phyloP scores from a whole-genome alignment of 2,797 vertebrate genomes.

The Chrysocyon brachyurus region DNA sequence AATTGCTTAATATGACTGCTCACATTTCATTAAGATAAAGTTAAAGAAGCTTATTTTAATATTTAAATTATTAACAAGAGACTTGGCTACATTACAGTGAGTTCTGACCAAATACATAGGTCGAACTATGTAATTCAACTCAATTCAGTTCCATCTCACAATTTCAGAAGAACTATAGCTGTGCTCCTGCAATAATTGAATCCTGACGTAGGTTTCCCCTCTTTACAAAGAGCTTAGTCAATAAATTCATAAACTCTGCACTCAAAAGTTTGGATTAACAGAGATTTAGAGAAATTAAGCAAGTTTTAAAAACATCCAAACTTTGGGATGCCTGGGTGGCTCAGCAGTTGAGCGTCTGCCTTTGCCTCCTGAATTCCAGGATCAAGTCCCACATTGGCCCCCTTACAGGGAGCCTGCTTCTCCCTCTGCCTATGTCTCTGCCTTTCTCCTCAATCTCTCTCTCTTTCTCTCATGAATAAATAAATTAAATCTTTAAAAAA shows the following conservation, averaged over 20 bases:
- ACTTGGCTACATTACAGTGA: not conserved
- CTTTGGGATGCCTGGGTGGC: not conserved
- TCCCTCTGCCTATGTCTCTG: too few species aligned
- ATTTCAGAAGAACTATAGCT: not conserved
- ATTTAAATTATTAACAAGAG: conserved; percentile 52
- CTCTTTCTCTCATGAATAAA: too few species aligned
- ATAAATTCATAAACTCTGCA: not conserved
- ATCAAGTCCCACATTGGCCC: too few species aligned
- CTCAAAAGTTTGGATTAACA: not conserved
- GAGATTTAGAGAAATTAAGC: not conserved
- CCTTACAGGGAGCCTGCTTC: too few species aligned
- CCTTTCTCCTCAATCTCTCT: too few species aligned
- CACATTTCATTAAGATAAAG: conserved; percentile 60
- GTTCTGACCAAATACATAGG: not conserved
- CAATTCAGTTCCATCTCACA: not conserved
- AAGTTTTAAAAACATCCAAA: conserved; percentile 12
- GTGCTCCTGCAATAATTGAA: not conserved
- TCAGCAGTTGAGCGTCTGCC: too few species aligned
- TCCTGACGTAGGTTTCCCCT: not conserved
- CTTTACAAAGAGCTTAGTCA: not conserved
- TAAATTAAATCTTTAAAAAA: too few species aligned
- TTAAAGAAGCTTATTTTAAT: not conserved
- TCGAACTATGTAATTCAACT: not conserved
- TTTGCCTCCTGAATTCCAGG: too few species aligned
- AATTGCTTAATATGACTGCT: conserved; percentile 48